Base-by-base conservation (phyloP, 2,797 vertebrate genomes). In the Pseudomugil gertrudae region DNA sequence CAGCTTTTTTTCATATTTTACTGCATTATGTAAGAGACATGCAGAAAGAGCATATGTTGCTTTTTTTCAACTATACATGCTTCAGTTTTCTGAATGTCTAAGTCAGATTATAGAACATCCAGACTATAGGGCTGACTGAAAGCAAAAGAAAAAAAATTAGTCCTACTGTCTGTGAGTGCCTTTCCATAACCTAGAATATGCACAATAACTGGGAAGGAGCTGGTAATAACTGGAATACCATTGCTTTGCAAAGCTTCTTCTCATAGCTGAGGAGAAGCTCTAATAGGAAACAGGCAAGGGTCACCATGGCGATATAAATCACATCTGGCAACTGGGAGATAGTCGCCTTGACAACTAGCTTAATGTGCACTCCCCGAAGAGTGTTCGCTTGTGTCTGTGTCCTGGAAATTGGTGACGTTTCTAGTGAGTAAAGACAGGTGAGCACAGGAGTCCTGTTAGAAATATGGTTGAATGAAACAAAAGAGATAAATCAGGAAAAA, bases 231-330 rank as follows among this genome's bases (percentile, higher is more conserved):
- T 76, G 62, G 75, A 76, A 80, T 75, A 69, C 53, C 61, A 66
- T 59, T 69, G 66, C 71, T 78, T 64, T 63, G 76, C 72, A 63
- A 47, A 62, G 73, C 74, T 72, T 45, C 51, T 40, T 57, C 74
- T 72, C 56, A 74, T 85, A 83, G 72, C 80, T 45, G 53, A 75
- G 79, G 79, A 85, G 78, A 77, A 32, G 63, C 74, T 84, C 80
- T 89, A 85, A 89, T 85, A 82, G 85, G 76, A 76, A 91, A 89
- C 89, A 90, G 86, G 57, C 81, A 80, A 63, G 85, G 90, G 87
- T 90, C 90, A 90, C 84, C 85, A 88, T 84, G 81, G 80, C 67
- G 52, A 90, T 87, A 88, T 90, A 90, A 89, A 92, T 91, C 88
- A 90, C 89, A 90, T 86, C 90, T 90, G 88, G 86, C 86, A 90